Evolutionary conservation across 2,797 vertebrate species (phyloP).

Genomic region (Dallia pectoralis): DNA sequence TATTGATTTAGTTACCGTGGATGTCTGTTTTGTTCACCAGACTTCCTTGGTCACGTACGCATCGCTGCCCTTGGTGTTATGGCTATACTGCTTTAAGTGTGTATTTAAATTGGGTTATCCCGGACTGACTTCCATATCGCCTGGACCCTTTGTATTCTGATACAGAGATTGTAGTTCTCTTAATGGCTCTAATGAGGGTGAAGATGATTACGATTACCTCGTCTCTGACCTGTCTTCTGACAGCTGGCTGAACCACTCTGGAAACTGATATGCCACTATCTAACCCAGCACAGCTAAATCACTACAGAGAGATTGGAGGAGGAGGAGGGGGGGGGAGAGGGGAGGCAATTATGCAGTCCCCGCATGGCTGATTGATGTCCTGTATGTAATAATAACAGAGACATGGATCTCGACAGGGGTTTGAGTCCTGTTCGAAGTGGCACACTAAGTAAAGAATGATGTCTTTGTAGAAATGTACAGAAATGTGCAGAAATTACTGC

Average conservation of each 20-base stretch:
- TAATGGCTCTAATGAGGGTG: background rate
- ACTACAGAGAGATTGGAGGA: background rate
- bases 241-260: constrained; percentile 45
- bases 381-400: constrained; percentile 14
- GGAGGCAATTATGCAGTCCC: constrained; percentile 30
- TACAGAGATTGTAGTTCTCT: background rate
- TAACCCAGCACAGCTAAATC: constrained; percentile 29
- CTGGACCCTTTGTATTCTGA: background rate
- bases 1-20: background rate
- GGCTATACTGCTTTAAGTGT: background rate
- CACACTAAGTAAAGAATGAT: background rate
- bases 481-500: constrained; percentile 36
- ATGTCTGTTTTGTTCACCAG: background rate
- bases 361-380: constrained; percentile 29
- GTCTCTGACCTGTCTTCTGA: constrained; percentile 21
- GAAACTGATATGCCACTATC: constrained; percentile 38
- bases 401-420: constrained; percentile 44
- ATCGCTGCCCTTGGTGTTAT: background rate
- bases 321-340: background rate
- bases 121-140: background rate
- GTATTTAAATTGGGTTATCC: background rate
- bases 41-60: background rate
- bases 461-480: background rate
- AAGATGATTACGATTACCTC: background rate
- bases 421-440: constrained; percentile 30